Percentiles rank a stretch among this genome's conserved stretches.
Conservation (phyloP, 2,113 vertebrate species). For the Rissa tridactyla region DNA sequence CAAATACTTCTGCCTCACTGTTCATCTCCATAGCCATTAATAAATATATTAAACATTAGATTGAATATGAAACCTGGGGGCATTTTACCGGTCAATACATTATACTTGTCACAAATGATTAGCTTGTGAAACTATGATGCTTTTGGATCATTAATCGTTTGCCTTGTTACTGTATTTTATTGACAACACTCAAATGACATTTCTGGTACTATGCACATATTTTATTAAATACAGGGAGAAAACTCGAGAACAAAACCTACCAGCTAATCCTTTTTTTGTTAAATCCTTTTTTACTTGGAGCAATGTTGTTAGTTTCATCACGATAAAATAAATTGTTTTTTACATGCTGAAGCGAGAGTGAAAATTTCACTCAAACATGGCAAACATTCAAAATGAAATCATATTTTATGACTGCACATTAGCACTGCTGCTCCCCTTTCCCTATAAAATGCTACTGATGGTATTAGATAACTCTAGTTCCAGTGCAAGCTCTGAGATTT, state of each 20-base stretch:
- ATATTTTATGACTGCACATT: not conserved
- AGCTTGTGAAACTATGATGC: not conserved
- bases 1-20: not conserved
- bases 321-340: not conserved
- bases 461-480: not conserved
- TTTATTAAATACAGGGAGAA: constrained; percentile 7
- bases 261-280: not conserved
- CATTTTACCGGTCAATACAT: constrained; percentile 35
- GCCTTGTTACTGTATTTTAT: constrained; percentile 17
- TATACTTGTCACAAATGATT: constrained; percentile 4
- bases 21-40: not conserved
- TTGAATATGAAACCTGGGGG: not conserved
- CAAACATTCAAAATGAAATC: constrained; percentile 1
- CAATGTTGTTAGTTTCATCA: not conserved
- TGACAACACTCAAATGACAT: not conserved
- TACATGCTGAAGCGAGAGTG: not conserved
- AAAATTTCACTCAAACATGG: not conserved
- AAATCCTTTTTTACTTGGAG: constrained; percentile 14
- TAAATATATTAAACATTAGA: not conserved
- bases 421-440: not conserved
- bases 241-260: not conserved
- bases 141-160: constrained; percentile 33
- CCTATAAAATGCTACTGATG: not conserved
- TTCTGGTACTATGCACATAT: not conserved
- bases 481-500: not conserved